phyloP scores from a whole-genome alignment of 2,888 invertebrate species.

The Eupeodes latifasciatus region DNA sequence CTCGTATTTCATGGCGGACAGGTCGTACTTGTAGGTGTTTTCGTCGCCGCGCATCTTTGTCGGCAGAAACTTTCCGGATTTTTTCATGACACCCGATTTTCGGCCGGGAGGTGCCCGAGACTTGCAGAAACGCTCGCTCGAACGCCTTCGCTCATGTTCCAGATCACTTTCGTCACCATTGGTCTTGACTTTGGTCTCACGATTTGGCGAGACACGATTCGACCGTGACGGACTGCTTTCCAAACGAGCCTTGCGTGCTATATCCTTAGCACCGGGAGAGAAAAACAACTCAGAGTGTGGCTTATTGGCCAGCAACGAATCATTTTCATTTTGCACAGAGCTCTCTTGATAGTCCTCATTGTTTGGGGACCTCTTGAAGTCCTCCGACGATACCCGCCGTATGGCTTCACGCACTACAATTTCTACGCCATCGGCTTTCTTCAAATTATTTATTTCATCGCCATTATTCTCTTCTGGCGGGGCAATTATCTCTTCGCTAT shows the following conservation, averaged over 20 bases:
- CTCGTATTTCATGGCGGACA: slow-evolving; percentile 83
- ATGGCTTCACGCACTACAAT: slow-evolving; percentile 78
- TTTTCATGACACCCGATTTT: slow-evolving; percentile 82
- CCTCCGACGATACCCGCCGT: slow-evolving; percentile 82
- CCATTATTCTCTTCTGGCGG: slow-evolving; percentile 28
- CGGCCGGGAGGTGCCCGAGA: slow-evolving; percentile 86
- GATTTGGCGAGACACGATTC: slow-evolving; percentile 82
- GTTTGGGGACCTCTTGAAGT: slow-evolving; percentile 78
- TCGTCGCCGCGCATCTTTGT: slow-evolving; percentile 81
- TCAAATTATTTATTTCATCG: slow-evolving; percentile 47
- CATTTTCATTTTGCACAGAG: slow-evolving; percentile 78
- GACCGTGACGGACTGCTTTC: slow-evolving; percentile 84
- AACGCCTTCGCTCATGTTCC: slow-evolving; percentile 87
- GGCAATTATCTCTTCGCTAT: slow-evolving; percentile 86
- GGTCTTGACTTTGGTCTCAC: slow-evolving; percentile 81
- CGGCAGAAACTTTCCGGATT: slow-evolving; percentile 80
- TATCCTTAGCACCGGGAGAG: slow-evolving; percentile 78
- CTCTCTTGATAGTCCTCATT: slow-evolving; percentile 62
- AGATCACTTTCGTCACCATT: slow-evolving; percentile 85
- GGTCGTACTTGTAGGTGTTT: slow-evolving; percentile 83
- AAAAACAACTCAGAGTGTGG: slow-evolving; percentile 69
- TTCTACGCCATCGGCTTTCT: slow-evolving; percentile 65
- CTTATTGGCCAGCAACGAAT: slow-evolving; percentile 80
- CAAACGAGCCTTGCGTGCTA: slow-evolving; percentile 78
- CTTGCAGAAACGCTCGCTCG: slow-evolving; percentile 87